These are phyloP conservation scores for Eupelmus urozonus DNA, from an alignment of 2,888 invertebrate genomes.

Conservation along the genomic window DNA sequence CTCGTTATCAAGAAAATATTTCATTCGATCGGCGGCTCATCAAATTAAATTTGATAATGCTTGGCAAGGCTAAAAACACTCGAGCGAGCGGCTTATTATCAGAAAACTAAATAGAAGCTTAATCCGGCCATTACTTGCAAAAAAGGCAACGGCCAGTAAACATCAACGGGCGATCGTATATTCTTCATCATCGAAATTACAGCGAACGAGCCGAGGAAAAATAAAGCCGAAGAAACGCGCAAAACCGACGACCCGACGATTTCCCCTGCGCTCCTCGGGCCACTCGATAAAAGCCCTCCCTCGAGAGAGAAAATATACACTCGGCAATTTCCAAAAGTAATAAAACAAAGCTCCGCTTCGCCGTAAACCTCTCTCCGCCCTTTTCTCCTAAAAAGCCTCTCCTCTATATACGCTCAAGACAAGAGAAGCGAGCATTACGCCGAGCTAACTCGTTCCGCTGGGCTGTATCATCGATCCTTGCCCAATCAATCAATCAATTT, in stretches of 20 bases:
- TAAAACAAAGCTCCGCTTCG: conserved; percentile 41
- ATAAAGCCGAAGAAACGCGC: background rate
- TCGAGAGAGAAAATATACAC: conserved; percentile 20
- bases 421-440: background rate
- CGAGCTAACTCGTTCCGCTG: no score
- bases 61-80: no score
- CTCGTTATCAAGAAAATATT: no score
- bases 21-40: no score
- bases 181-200: conserved; percentile 2
- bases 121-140: no score
- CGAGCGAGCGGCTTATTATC: no score
- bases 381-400: conserved; percentile 21
- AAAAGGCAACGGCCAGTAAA: no score
- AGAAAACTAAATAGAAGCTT: no score
- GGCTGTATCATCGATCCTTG: conserved; percentile 33
- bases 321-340: conserved; percentile 46
- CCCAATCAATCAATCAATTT: conserved; percentile 41
- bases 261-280: background rate
- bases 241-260: conserved; percentile 24
- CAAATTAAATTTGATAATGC: no score
- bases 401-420: background rate
- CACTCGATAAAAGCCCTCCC: conserved; percentile 33
- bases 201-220: background rate
- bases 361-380: conserved; percentile 21
- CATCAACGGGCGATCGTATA: no score